These are phyloP conservation scores for Meloidogyne floridensis DNA, from an alignment of 1,140 invertebrate species.

Conservation along the genomic window DNA sequence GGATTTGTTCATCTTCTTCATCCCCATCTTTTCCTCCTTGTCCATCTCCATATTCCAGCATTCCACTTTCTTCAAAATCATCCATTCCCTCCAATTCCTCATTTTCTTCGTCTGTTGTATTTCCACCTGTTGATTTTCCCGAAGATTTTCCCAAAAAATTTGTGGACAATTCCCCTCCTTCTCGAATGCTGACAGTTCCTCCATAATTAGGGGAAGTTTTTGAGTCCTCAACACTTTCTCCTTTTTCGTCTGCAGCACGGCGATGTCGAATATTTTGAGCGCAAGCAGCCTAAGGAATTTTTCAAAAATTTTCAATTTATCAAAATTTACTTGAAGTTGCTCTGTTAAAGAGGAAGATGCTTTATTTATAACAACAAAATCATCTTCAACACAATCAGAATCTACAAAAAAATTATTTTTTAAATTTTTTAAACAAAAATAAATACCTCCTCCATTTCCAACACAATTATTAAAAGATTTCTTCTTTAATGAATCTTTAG, in stretches of 20 bases:
- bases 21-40: constrained; percentile 4
- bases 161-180: constrained; percentile 13
- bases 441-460: background rate
- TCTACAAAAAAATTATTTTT: background rate
- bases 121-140: background rate
- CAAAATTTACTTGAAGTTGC: constrained; percentile 6
- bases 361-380: background rate
- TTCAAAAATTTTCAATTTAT: background rate
- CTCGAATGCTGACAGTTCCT: constrained; percentile 20
- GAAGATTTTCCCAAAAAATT: background rate
- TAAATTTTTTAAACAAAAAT: background rate
- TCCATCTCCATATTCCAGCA: background rate
- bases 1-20: background rate
- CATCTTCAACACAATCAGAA: background rate
- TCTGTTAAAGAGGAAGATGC: constrained; percentile 8
- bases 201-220: constrained; percentile 10
- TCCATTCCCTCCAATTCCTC: background rate
- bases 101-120: constrained; percentile 16
- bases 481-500: background rate
- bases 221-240: background rate
- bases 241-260: background rate
- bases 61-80: background rate
- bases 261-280: constrained; percentile 22
- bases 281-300: constrained; percentile 10
- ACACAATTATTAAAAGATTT: background rate